Percentiles rank a stretch among this genome's conserved stretches.
Evolutionary conservation across 2,797 vertebrate species (phyloP).

Genomic region (Protosalanx chinensis): DNA sequence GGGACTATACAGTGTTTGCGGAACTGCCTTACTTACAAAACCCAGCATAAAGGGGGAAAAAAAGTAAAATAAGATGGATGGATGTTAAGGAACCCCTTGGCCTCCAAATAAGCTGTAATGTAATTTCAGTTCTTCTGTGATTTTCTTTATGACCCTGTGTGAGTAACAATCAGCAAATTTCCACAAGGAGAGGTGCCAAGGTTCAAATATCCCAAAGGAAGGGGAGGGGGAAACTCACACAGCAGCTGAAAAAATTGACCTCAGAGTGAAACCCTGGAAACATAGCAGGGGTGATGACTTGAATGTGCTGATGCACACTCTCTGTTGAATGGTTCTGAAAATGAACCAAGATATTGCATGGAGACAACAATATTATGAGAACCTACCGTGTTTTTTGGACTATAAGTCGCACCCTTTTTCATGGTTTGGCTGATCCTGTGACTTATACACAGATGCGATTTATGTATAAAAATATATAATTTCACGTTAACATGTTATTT

Average conservation of each 20-base stretch:
- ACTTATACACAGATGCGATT: too few relatives aligned
- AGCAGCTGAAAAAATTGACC: conserved; percentile 51
- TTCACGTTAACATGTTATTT: too few relatives aligned
- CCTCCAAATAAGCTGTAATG: conserved; percentile 73
- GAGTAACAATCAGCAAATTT: conserved; percentile 66
- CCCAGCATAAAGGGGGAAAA: neutral
- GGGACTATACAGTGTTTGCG: conserved; percentile 60
- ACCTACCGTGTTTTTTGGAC: too few relatives aligned
- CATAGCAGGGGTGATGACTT: conserved; percentile 17
- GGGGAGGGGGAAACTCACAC: conserved; percentile 30
- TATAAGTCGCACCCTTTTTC: too few relatives aligned
- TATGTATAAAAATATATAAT: too few relatives aligned
- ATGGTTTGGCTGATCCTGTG: too few relatives aligned
- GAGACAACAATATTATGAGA: neutral
- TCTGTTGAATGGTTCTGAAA: neutral
- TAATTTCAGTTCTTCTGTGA: conserved; percentile 67
- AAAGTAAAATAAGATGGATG: conserved; percentile 67
- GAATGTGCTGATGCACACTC: conserved; percentile 24
- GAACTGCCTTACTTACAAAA: conserved; percentile 50
- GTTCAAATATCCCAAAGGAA: conserved; percentile 63
- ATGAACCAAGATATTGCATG: neutral
- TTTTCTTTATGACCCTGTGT: conserved; percentile 62
- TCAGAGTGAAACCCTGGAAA: conserved; percentile 25
- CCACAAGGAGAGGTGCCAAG: conserved; percentile 59
- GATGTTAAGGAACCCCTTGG: conserved; percentile 60